These are phyloP conservation scores for Ovibos moschatus DNA, from an alignment of 2,113 vertebrate genomes.

Conservation along the genomic window DNA sequence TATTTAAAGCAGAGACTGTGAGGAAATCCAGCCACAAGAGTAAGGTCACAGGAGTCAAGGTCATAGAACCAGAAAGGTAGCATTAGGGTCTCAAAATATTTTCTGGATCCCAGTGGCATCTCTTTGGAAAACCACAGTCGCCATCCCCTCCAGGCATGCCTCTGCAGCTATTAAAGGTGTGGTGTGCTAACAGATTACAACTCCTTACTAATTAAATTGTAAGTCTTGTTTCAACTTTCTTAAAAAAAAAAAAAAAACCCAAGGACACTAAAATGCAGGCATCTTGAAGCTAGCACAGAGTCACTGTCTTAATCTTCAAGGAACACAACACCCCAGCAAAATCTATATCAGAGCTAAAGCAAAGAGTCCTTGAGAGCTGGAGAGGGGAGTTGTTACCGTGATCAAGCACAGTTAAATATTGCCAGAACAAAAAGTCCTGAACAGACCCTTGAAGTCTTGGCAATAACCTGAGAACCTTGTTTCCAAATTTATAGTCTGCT, in stretches of 20 bases:
- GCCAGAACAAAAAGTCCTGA: background rate
- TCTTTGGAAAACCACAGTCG: background rate
- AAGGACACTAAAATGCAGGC: conserved; percentile 18
- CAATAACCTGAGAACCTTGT: background rate
- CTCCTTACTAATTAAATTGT: conserved; percentile 39
- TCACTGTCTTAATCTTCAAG: conserved; percentile 43
- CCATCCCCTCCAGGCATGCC: background rate
- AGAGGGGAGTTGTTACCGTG: background rate
- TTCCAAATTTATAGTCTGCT: background rate
- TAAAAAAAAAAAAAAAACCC: background rate
- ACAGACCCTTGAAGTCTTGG: background rate
- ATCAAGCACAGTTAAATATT: background rate
- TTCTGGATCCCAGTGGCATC: background rate
- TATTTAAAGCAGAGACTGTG: background rate
- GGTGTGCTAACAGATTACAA: background rate
- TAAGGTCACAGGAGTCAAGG: background rate
- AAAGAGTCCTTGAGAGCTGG: background rate
- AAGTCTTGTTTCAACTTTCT: conserved; percentile 45
- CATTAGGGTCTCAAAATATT: background rate
- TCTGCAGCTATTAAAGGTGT: background rate
- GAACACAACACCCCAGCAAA: conserved; percentile 36
- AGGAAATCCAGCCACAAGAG: background rate
- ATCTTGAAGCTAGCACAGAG: background rate
- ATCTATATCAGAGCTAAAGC: background rate
- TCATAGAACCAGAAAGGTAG: background rate